Conservation (phyloP, 2,113 vertebrate genomes). For the Acanthisitta chloris region DNA sequence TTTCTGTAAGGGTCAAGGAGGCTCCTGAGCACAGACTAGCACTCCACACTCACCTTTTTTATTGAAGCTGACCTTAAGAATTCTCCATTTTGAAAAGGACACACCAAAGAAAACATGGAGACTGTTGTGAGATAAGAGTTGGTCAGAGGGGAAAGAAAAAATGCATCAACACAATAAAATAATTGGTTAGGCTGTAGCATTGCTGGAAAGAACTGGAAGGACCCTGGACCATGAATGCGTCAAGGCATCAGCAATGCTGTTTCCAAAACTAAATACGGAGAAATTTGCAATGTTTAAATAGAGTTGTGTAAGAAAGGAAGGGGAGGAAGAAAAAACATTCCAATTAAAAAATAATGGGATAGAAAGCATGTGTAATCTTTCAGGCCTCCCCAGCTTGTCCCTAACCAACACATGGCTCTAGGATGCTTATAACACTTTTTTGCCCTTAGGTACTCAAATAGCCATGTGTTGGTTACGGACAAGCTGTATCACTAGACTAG, state of each 20-base stretch:
- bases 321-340: not conserved
- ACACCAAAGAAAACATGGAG: not conserved
- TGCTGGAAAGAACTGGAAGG: not conserved
- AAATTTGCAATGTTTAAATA: not conserved
- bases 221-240: not conserved
- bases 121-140: not conserved
- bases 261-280: not conserved
- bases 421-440: not conserved
- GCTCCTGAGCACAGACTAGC: not conserved
- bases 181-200: not conserved
- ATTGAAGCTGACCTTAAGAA: constrained; percentile 1
- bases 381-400: not conserved
- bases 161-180: not conserved
- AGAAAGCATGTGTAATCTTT: not conserved
- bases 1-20: not conserved
- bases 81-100: constrained; percentile 3
- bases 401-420: too few relatives aligned
- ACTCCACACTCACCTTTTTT: not conserved
- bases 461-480: not conserved
- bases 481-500: not conserved
- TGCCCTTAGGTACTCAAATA: not conserved
- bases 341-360: not conserved
- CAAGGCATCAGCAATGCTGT: not conserved
- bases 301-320: not conserved
- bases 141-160: not conserved